A percentile compares a stretch with the other conserved stretches of the same genome.
phyloP scores from a whole-genome alignment of 2,888 invertebrate genomes.

The Merodon equestris region DNA sequence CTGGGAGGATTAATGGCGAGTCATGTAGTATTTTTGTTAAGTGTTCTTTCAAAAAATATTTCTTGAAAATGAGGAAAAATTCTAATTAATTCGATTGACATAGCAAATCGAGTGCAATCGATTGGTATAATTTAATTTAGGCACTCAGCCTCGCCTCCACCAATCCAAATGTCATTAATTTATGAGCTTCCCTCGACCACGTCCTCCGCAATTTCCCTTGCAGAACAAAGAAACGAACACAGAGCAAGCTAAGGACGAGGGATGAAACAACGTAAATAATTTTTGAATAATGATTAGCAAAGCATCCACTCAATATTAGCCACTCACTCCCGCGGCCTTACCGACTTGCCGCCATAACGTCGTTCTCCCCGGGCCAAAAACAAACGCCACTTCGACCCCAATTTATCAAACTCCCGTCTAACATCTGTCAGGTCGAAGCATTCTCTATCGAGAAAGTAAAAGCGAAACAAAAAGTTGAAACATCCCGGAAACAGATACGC shows the following conservation, averaged over 20 bases:
- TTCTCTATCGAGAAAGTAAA: slow-evolving; percentile 35
- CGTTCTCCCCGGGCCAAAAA: background rate
- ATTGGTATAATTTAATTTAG: slow-evolving; percentile 65
- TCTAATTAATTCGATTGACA: slow-evolving; percentile 61
- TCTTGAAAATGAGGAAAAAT: slow-evolving; percentile 10
- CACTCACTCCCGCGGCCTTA: too few relatives aligned
- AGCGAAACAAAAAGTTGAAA: slow-evolving; percentile 6
- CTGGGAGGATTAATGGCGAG: too few relatives aligned
- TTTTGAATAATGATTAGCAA: slow-evolving; percentile 67
- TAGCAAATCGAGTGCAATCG: slow-evolving; percentile 64
- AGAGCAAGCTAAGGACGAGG: too few relatives aligned
- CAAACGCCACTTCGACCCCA: slow-evolving; percentile 52
- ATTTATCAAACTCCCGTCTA: slow-evolving; percentile 62
- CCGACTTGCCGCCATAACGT: slow-evolving; percentile 14
- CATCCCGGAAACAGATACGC: slow-evolving; percentile 13
- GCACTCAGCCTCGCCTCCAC: slow-evolving; percentile 12
- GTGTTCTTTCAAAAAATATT: background rate
- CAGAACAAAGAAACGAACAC: too few relatives aligned
- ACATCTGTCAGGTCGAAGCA: slow-evolving; percentile 64
- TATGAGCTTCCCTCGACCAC: slow-evolving; percentile 51
- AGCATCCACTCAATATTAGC: slow-evolving; percentile 45
- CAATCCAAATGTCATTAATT: slow-evolving; percentile 58
- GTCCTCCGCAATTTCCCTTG: background rate
- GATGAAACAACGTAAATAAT: slow-evolving; percentile 53
- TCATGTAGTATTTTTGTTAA: too few relatives aligned